phyloP scores from a whole-genome alignment of 2,888 invertebrate species.

The Tribolium freemani region DNA sequence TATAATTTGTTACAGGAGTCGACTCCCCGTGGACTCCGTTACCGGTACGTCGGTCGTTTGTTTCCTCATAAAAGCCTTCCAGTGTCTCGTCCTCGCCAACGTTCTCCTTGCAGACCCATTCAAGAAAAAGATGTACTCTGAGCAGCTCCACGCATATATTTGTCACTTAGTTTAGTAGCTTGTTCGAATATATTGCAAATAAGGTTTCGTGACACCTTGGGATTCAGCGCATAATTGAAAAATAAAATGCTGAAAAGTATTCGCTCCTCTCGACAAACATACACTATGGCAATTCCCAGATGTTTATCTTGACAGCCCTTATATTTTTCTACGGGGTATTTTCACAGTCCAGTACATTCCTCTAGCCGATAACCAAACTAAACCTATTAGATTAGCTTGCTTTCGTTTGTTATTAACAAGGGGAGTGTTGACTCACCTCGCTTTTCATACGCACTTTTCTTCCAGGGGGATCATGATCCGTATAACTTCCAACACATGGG shows the following conservation, averaged over 20 bases:
- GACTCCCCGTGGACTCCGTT: conserved; percentile 48
- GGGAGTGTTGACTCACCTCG: conserved; percentile 53
- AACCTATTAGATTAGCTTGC: conserved; percentile 54
- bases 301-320: conserved; percentile 41
- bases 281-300: conserved; percentile 9
- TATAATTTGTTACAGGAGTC: conserved; percentile 51
- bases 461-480: conserved; percentile 46
- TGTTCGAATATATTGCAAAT: conserved; percentile 48
- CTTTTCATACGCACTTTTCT: conserved; percentile 40
- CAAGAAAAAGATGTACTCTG: conserved; percentile 44
- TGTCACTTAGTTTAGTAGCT: conserved; percentile 49
- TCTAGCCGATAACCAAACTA: conserved; percentile 47
- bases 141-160: conserved; percentile 43
- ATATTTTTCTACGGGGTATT: conserved; percentile 45
- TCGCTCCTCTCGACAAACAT: conserved; percentile 3
- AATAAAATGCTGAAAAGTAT: conserved; percentile 41
- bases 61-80: conserved; percentile 47
- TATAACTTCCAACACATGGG: conserved; percentile 52
- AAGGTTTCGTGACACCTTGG: conserved; percentile 38
- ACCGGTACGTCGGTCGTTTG: conserved; percentile 43
- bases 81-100: conserved; percentile 43
- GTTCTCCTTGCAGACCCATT: conserved; percentile 46
- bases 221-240: conserved; percentile 45
- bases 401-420: conserved; percentile 52
- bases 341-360: conserved; percentile 47